These are phyloP conservation scores for Pangasius macronema DNA, from an alignment of 2,797 vertebrate genomes.

Conservation along the genomic window DNA sequence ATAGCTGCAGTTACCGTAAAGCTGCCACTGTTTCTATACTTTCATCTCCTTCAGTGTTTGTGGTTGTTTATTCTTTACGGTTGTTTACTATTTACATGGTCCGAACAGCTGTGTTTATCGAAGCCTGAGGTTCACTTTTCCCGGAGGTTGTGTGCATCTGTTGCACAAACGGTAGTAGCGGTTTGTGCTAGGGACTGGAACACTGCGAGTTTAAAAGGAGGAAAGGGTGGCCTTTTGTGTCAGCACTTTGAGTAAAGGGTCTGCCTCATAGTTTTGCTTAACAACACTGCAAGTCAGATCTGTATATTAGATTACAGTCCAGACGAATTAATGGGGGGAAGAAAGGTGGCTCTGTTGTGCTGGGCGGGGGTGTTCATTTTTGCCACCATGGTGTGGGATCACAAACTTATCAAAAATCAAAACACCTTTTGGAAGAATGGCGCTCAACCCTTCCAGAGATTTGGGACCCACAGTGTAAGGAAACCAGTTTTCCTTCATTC, in stretches of 20 bases:
- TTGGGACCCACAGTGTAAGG: background rate
- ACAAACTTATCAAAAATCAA: background rate
- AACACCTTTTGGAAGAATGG: background rate
- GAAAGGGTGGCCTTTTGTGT: background rate
- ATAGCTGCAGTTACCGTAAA: background rate
- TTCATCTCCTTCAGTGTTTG: background rate
- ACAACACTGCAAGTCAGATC: background rate
- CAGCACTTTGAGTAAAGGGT: background rate
- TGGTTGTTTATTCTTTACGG: slow-evolving; percentile 15
- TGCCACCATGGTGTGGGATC: background rate
- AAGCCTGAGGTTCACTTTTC: background rate
- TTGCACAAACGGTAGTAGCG: background rate
- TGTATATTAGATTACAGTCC: background rate
- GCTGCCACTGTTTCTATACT: background rate
- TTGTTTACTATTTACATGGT: slow-evolving; percentile 37
- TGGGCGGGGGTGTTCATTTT: background rate
- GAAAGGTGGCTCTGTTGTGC: background rate
- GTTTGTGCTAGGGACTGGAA: background rate
- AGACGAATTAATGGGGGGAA: background rate
- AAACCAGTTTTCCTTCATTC: background rate
- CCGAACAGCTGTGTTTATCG: slow-evolving; percentile 13
- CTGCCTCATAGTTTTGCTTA: background rate
- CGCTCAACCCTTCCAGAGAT: background rate
- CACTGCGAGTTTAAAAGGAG: background rate
- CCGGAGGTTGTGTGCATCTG: slow-evolving; percentile 4